These are phyloP conservation scores for Cerastoderma edule DNA, from an alignment of 2,888 invertebrate species.

Conservation along the genomic window DNA sequence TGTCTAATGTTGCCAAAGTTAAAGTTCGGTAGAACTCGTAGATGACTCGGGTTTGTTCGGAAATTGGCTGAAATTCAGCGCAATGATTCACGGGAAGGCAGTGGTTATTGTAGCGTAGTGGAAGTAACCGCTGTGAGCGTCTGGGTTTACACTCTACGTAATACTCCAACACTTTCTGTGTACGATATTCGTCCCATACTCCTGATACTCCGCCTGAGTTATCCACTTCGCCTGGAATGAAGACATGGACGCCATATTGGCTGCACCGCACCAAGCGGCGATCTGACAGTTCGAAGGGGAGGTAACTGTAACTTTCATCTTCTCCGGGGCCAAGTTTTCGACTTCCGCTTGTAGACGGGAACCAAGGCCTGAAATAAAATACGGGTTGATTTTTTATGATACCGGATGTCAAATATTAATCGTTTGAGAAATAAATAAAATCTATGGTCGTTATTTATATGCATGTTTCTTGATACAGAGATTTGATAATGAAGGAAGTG, in stretches of 20 bases:
- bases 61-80: too few relatives aligned
- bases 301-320: constrained; percentile 25
- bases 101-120: not conserved
- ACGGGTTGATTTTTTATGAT: too few relatives aligned
- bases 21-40: too few relatives aligned
- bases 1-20: too few relatives aligned
- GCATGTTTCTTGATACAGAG: too few relatives aligned
- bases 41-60: too few relatives aligned
- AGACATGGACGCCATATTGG: constrained; percentile 29
- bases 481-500: too few relatives aligned
- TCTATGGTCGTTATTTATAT: too few relatives aligned
- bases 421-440: too few relatives aligned
- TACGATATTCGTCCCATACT: constrained; percentile 29
- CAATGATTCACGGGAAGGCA: too few relatives aligned
- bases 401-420: too few relatives aligned
- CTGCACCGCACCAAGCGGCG: constrained; percentile 45
- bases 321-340: constrained; percentile 25
- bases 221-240: constrained; percentile 35
- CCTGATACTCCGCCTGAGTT: constrained; percentile 37
- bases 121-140: too few relatives aligned
- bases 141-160: constrained; percentile 14
- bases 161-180: constrained; percentile 45
- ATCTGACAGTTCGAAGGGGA: constrained; percentile 29
- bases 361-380: constrained; percentile 41
- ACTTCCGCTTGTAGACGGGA: constrained; percentile 25